phyloP scores from a whole-genome alignment of 2,888 invertebrate genomes.

The Sclerodermus sp. region DNA sequence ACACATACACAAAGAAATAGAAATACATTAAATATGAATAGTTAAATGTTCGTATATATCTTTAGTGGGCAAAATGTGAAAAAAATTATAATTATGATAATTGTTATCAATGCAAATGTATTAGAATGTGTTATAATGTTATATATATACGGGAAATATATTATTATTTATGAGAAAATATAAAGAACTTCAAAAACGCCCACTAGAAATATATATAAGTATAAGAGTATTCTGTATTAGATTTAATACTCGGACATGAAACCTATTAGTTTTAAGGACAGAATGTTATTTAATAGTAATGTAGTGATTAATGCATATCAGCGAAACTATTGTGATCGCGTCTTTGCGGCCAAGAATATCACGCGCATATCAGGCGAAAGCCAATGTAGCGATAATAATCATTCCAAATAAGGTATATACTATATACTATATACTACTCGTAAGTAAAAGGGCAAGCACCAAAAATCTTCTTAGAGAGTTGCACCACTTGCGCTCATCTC shows the following conservation, averaged over 20 bases:
- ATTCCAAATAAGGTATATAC: slow-evolving; percentile 16
- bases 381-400: slow-evolving; percentile 29
- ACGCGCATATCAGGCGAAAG: slow-evolving; percentile 48
- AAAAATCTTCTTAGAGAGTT: background rate
- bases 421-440: background rate
- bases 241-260: slow-evolving; percentile 12
- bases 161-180: too few species aligned
- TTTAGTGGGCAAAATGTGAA: background rate
- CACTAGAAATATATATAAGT: background rate
- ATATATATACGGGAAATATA: too few species aligned
- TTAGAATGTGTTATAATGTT: too few species aligned
- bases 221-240: slow-evolving; percentile 27
- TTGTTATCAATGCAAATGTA: too few species aligned
- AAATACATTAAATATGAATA: background rate
- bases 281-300: slow-evolving; percentile 14
- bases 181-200: too few species aligned
- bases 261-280: slow-evolving; percentile 24
- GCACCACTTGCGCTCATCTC: too few species aligned
- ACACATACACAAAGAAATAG: too few species aligned
- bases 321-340: slow-evolving; percentile 43
- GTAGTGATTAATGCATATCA: slow-evolving; percentile 20
- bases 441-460: background rate
- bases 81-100: too few species aligned
- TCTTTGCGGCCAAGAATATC: slow-evolving; percentile 50
- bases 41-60: slow-evolving; percentile 1